A percentile compares a stretch with the other conserved stretches of the same genome.
These are phyloP conservation scores for Ceratothoa steindachneri DNA, from an alignment of 2,888 invertebrate genomes.

Conservation along the genomic window DNA sequence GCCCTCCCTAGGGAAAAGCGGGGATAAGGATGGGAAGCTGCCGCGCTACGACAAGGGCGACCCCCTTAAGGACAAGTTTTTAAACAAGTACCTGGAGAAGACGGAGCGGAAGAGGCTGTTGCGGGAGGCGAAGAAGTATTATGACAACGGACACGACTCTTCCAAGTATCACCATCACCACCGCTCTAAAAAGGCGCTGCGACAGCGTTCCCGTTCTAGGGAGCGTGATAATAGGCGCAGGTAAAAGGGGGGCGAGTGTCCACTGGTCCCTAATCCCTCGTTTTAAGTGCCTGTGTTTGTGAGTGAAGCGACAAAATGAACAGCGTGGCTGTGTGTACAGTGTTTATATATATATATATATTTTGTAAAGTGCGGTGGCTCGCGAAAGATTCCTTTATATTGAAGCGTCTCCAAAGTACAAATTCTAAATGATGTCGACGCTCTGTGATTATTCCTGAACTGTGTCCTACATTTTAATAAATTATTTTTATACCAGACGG, in stretches of 20 bases:
- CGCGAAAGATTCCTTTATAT: no score
- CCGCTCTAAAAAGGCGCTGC: constrained; percentile 38
- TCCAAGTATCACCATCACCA: constrained; percentile 43
- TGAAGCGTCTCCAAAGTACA: no score
- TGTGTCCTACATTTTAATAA: no score
- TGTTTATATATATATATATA: no score
- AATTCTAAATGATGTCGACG: no score
- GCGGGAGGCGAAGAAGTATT: constrained; percentile 29
- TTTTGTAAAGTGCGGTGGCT: no score
- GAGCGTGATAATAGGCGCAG: constrained; percentile 9
- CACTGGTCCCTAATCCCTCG: no score
- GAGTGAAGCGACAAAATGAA: no score
- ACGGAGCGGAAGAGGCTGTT: neutral
- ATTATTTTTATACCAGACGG: no score
- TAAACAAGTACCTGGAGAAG: neutral
- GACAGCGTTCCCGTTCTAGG: constrained; percentile 40
- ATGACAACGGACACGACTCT: constrained; percentile 44
- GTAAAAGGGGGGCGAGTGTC: constrained; percentile 25
- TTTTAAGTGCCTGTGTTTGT: no score
- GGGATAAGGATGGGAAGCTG: constrained; percentile 4
- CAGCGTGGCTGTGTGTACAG: no score
- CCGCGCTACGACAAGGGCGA: constrained; percentile 27
- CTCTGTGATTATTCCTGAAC: no score
- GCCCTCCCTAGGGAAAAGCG: neutral
- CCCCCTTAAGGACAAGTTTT: constrained; percentile 6